Conservation (phyloP, 2,113 vertebrate genomes). For the Halichoerus grypus region DNA sequence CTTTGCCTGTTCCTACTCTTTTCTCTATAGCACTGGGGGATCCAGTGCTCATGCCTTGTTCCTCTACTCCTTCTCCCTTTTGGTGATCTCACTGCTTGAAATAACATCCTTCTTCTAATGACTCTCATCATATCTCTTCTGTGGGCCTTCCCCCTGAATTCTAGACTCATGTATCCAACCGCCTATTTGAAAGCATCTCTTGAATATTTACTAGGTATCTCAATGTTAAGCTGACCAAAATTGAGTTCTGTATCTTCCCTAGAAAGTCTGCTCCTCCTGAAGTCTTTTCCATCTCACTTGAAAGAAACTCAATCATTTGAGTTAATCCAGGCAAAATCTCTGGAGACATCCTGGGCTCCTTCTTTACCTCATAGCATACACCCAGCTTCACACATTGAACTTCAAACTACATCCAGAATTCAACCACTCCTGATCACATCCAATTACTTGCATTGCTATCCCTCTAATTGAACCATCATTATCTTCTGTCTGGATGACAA, state of each 20-base stretch:
- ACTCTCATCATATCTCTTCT: neutral
- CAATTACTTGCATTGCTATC: neutral
- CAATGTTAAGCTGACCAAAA: conserved; percentile 33
- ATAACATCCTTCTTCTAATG: neutral
- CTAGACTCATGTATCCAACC: neutral
- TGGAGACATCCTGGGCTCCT: neutral
- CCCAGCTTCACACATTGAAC: neutral
- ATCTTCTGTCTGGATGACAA: neutral
- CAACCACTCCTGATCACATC: neutral
- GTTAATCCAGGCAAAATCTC: neutral
- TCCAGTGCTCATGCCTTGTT: neutral
- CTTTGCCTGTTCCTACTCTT: neutral
- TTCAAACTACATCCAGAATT: conserved; percentile 43
- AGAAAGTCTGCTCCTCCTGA: conserved; percentile 11
- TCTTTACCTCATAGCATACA: neutral
- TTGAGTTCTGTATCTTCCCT: neutral
- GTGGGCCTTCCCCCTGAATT: neutral
- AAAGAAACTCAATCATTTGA: conserved; percentile 7
- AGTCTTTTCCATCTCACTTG: neutral
- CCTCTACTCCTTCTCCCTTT: neutral
- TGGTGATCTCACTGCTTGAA: neutral
- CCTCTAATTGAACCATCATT: neutral
- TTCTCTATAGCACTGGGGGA: neutral
- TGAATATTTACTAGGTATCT: neutral
- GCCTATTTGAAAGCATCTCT: neutral